Percentiles rank a stretch among this genome's conserved stretches.
These are phyloP conservation scores for Diglossa cyanea DNA, from an alignment of 2,797 vertebrate species.

Conservation along the genomic window DNA sequence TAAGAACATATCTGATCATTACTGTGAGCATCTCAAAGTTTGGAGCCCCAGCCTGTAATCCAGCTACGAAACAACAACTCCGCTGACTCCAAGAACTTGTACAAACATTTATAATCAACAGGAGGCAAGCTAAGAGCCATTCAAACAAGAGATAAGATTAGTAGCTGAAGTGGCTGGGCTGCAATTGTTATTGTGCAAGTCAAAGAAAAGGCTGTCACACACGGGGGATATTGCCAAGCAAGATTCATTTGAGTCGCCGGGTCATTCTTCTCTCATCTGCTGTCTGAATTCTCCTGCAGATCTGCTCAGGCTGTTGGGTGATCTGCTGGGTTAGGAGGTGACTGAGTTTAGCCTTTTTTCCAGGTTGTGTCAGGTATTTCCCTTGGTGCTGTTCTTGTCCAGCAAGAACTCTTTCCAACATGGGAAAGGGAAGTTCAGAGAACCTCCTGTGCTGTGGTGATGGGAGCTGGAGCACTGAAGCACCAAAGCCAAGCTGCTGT, in stretches of 20 bases:
- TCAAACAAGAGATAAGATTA: constrained; percentile 30
- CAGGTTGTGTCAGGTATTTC: background rate
- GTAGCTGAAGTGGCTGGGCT: background rate
- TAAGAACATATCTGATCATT: background rate
- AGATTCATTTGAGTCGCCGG: background rate
- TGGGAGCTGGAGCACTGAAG: background rate
- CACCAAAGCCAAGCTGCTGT: background rate
- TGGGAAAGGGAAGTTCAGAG: background rate
- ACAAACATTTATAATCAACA: constrained; percentile 13
- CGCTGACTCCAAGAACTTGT: background rate
- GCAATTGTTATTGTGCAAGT: constrained; percentile 12
- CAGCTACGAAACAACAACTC: background rate
- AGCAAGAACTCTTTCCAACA: background rate
- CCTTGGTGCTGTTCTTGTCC: background rate
- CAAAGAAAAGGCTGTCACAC: constrained; percentile 1
- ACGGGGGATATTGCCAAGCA: background rate
- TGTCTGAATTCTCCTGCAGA: background rate
- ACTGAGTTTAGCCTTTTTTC: background rate
- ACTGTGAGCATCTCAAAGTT: background rate
- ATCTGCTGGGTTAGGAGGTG: background rate
- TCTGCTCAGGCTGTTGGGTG: accelerated
- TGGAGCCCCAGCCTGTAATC: background rate
- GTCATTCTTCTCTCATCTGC: background rate
- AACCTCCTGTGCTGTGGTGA: background rate
- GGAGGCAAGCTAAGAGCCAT: constrained; percentile 36